Evolutionary conservation across 1,140 invertebrate genomes (phyloP), one percentile per base, ranked within the genome.

Genomic region (Eurytemora carolleeae): DNA sequence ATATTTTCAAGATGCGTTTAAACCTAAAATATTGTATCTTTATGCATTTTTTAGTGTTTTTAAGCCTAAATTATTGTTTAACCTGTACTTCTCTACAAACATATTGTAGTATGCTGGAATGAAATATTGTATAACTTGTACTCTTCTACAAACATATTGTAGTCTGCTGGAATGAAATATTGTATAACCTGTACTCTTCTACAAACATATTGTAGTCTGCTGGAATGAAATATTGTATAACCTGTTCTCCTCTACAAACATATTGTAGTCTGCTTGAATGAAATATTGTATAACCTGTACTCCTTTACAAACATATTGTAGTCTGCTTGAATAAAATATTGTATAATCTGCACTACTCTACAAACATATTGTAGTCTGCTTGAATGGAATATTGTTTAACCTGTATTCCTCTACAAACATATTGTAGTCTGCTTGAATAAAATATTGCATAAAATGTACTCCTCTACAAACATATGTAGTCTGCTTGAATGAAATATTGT

Each of bases 281-380:
- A 53, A 44, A 58, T 31, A 52, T 58, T 54, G n/a, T 52, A n/a
- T 15, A 15, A 15, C 15, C 44, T 52, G 15, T 52, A 15, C 15
- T 52, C 44, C n/a, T n/a, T n/a, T n/a, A n/a, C n/a, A n/a, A n/a
- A n/a, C n/a, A n/a, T n/a, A n/a, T n/a, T n/a, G n/a, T n/a, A n/a
- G n/a, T n/a, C n/a, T n/a, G n/a, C n/a, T n/a, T n/a, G n/a, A n/a
- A n/a, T n/a, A n/a, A n/a, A n/a, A n/a, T n/a, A n/a, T n/a, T n/a
- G n/a, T n/a, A n/a, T n/a, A n/a, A n/a, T n/a, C n/a, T n/a, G n/a
- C 94, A 95, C 70, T 95, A 89, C 70, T 95, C 88, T 0, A 92
- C 87, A 73, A 95, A 94, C 80, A 93, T 84, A 69, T 93, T 93
- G 69, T 94, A 94, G 72, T 95, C 85, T 73, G 65, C 3, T 65